Evolutionary conservation across 2,888 invertebrate species (phyloP), one percentile per base, ranked within the genome.

Genomic region (Meiosimyza platycephala): DNA sequence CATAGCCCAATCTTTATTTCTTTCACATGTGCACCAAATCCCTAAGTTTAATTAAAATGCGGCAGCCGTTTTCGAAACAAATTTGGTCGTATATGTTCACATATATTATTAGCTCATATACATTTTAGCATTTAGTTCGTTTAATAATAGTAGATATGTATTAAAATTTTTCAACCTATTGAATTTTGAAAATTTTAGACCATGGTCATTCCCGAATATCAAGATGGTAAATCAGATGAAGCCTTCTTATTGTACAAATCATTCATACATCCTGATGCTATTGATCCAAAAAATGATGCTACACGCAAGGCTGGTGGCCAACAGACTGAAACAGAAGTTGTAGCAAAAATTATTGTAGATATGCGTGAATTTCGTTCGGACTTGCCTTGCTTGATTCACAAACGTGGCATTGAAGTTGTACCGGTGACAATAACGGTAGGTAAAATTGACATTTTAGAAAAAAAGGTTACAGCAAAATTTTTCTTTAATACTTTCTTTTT

Each of bases 361-460:
- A 96, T 98, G 94, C 90, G 99, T 79, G 99, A 99, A 88, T 99
- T 99, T 85, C 91, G 98, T 54, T 97, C 98, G 71, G 98, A 99
- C 86, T 89, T 99, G 66, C 99, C 99, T 0, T 93, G 97, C 3
- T 88, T 99, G 64, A 92, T 99, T 73, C 98, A 99, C 85, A 93
- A 94, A 83, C 91, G 96, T 71, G 97, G 97, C 9, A 94, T 99
- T 74, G 95, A 96, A 83, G 94, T 99, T 68, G 93, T 96, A 78
- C 96, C 97, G 0, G 89, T 95, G 1, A 96, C 95, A n/a, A 90
- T 97, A 62, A 90, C 92, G 81, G 93, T 92, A 75, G 68, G 71
- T 72, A 28, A 48, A 64, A 47, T 48, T 47, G 33, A 40, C 9
- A 40, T 28, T 28, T 4, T 3, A 28, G 4, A 4, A 28, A 28